These are phyloP conservation scores for Nephrocerus scutellatus DNA, from an alignment of 2,888 invertebrate species.

Conservation along the genomic window DNA sequence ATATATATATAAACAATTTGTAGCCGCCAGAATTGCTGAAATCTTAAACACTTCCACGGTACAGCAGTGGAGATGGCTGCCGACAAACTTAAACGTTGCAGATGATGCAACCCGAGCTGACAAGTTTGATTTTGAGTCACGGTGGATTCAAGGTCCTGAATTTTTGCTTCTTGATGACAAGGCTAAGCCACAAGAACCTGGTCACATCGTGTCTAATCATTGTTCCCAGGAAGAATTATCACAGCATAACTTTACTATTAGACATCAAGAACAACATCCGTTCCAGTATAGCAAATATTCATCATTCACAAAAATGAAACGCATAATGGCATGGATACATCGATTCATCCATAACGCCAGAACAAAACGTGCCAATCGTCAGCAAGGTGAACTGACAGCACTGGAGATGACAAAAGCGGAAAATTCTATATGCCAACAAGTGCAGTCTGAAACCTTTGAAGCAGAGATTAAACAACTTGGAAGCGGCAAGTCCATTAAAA, in stretches of 20 bases:
- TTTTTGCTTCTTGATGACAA: too few species aligned
- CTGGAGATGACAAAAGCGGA: slow-evolving; percentile 1
- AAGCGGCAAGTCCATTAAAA: too few species aligned
- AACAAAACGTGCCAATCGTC: not conserved
- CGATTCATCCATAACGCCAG: too few species aligned
- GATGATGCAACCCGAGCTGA: slow-evolving; percentile 15
- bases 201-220: not conserved
- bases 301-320: slow-evolving; percentile 1
- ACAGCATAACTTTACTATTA: too few species aligned
- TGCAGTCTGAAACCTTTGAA: slow-evolving; percentile 2
- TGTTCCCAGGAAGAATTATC: not conserved
- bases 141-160: too few species aligned
- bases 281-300: slow-evolving; percentile 5
- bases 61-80: not conserved
- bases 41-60: slow-evolving; percentile 6
- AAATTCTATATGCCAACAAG: not conserved
- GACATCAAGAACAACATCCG: too few species aligned
- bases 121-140: too few species aligned
- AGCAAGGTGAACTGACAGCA: not conserved
- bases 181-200: not conserved
- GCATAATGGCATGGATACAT: slow-evolving; percentile 2
- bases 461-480: slow-evolving; percentile 9
- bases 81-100: slow-evolving; percentile 11
- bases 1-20: slow-evolving; percentile 17
- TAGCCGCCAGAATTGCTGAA: slow-evolving; percentile 16